Base-by-base conservation (phyloP, 1,140 invertebrate species). In the Rhagoletis pomonella region DNA sequence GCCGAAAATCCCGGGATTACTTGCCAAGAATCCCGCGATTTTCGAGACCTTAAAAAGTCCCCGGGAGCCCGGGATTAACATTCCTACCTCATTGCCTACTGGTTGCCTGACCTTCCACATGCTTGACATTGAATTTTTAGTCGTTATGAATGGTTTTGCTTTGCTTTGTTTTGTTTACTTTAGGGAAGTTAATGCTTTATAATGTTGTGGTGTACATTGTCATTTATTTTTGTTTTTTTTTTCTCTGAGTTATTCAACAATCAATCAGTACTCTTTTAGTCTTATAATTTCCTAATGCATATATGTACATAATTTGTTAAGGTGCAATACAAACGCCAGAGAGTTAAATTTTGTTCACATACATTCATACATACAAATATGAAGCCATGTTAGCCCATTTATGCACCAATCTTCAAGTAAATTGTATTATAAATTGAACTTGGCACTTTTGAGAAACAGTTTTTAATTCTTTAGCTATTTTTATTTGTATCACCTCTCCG, bases 341-440 rank as follows among this genome's bases (percentile, higher is more conserved):
- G 50, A 73, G 67, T 73, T 9, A 73, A 47, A 39, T 44, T 73
- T 39, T 73, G 10, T 39, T 5, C 14, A 14, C 67, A 17, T 62
- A 62, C 0, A 55, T 62, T 14, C 4, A 14, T 62, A 62, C 17
- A 62, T 1, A 10, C 5, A 55, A 7, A 10, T 44, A 5, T 69
- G 4, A 4, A n/a, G 42, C 1, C 14, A 29, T 44, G 67, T 39
- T 6, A 44, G 67, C 39, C 29, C 39, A 69, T 73, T 73, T 73
- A 47, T 73, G 67, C 42, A 39, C 67, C 39, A 73, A 73, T 47
- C 67, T 44, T 6, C 14, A 42, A 73, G 1, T 5, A 73, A 73
- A 73, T 73, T 47, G 67, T 73, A 47, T 73, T 47, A 44, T n/a
- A 73, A 73, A 73, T 73, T 47, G 67, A 73, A 73, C 39, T 73